These are phyloP conservation scores for Plebejus argus DNA, from an alignment of 2,888 invertebrate species.

Conservation along the genomic window DNA sequence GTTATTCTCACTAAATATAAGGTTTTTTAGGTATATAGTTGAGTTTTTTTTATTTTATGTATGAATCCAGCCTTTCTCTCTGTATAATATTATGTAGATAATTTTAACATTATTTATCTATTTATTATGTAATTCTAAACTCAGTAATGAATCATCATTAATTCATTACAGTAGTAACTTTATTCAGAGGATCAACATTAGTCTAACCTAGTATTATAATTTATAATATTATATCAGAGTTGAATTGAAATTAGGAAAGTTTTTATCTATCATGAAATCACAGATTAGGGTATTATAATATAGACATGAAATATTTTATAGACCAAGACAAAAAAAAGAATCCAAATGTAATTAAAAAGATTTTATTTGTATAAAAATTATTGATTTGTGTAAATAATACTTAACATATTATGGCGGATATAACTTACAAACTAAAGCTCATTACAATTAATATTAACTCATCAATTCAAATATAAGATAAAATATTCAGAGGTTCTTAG, in stretches of 20 bases:
- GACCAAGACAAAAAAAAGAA: not conserved
- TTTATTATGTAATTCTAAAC: not conserved
- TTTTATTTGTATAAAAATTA: conserved; percentile 29
- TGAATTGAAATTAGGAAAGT: not conserved
- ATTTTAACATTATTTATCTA: too few species aligned
- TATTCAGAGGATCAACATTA: not conserved
- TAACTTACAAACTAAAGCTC: not conserved
- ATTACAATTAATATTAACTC: not conserved
- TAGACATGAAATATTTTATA: not conserved
- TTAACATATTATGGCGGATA: conserved; percentile 13
- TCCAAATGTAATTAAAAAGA: not conserved
- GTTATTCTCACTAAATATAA: conserved; percentile 43
- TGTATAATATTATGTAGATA: too few species aligned
- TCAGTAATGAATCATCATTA: not conserved
- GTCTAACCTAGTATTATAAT: not conserved
- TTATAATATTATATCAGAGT: too few species aligned
- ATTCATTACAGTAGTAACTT: not conserved
- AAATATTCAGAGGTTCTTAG: not conserved
- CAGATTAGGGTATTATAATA: too few species aligned
- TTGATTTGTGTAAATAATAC: conserved; percentile 15
- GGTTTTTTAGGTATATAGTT: conserved; percentile 37
- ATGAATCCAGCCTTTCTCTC: too few species aligned
- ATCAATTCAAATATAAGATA: not conserved
- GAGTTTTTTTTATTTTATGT: not conserved
- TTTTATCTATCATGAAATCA: too few species aligned